Conservation (phyloP, 1,140 invertebrate species). For the Leucophenga varia region DNA sequence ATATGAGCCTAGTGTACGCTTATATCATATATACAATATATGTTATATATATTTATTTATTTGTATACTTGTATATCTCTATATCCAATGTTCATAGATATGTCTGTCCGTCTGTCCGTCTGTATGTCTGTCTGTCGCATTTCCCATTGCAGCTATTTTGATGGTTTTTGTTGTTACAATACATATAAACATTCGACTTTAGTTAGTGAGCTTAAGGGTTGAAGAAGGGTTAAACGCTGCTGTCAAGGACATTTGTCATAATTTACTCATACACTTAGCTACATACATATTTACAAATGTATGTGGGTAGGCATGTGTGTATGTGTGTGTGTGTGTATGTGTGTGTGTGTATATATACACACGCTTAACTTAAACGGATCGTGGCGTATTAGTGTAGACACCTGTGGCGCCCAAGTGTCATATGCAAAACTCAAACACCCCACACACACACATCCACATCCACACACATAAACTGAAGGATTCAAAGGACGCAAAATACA, state of each 20-base stretch:
- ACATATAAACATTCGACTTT: no score
- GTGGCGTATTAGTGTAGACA: conserved; percentile 35
- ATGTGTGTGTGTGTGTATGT: conserved; percentile 1
- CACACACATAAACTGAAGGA: not conserved
- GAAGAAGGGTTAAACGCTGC: conserved; percentile 31
- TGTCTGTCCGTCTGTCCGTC: no score
- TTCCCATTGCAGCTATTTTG: no score
- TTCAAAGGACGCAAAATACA: conserved; percentile 19
- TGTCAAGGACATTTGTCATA: conserved; percentile 56
- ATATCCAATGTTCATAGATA: no score
- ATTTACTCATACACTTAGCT: conserved; percentile 42
- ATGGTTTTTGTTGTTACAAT: no score
- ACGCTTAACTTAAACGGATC: conserved; percentile 36
- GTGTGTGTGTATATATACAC: conserved; percentile 12
- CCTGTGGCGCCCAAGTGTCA: conserved; percentile 40
- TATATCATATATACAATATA: no score
- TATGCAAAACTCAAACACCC: not conserved
- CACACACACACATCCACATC: no score
- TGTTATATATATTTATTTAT: no score
- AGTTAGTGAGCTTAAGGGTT: no score
- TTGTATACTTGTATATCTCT: no score
- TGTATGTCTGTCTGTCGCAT: no score
- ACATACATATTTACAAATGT: conserved; percentile 31
- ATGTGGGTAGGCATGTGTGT: conserved; percentile 5
- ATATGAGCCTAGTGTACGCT: no score